Conservation (phyloP, 2,888 invertebrate species). For the Drosophila meridionalis region DNA sequence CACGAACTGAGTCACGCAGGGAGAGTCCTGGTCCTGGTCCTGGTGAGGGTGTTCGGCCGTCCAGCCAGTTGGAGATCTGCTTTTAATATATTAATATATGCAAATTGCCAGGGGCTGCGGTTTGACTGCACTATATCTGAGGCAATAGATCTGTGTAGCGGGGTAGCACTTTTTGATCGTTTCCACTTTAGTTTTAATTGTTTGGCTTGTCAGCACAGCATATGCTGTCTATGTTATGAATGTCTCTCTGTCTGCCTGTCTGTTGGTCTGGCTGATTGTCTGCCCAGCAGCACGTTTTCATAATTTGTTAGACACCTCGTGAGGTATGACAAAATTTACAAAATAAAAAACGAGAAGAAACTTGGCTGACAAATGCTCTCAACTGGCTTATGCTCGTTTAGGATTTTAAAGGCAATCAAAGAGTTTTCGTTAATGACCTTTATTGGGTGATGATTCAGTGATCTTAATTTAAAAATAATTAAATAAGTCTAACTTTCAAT, state of each 20-base stretch:
- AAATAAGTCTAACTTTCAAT: no score
- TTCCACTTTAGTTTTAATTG: slow-evolving; percentile 84
- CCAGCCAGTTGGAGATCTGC: slow-evolving; percentile 37
- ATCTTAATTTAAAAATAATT: no score
- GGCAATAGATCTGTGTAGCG: slow-evolving; percentile 58
- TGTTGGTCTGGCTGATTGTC: not conserved
- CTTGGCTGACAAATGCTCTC: not conserved
- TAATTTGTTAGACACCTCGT: slow-evolving; percentile 60
- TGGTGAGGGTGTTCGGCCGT: slow-evolving; percentile 52
- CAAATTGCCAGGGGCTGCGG: slow-evolving; percentile 77
- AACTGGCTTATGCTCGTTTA: not conserved
- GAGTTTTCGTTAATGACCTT: not conserved
- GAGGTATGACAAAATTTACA: slow-evolving; percentile 12
- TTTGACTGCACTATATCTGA: slow-evolving; percentile 45
- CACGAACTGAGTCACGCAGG: slow-evolving; percentile 70
- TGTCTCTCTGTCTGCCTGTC: not conserved
- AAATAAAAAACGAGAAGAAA: not conserved
- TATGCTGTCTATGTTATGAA: slow-evolving; percentile 30
- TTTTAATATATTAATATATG: slow-evolving; percentile 80
- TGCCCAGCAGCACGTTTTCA: slow-evolving; percentile 43
- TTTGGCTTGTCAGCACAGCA: slow-evolving; percentile 75
- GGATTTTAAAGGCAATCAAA: not conserved
- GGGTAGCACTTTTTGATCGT: slow-evolving; percentile 82
- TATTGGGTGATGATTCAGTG: not conserved
- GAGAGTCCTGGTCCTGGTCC: slow-evolving; percentile 10